A percentile compares a stretch with the other conserved stretches of the same genome.
phyloP scores from a whole-genome alignment of 2,888 invertebrate genomes.

The Oscheius sp. region DNA sequence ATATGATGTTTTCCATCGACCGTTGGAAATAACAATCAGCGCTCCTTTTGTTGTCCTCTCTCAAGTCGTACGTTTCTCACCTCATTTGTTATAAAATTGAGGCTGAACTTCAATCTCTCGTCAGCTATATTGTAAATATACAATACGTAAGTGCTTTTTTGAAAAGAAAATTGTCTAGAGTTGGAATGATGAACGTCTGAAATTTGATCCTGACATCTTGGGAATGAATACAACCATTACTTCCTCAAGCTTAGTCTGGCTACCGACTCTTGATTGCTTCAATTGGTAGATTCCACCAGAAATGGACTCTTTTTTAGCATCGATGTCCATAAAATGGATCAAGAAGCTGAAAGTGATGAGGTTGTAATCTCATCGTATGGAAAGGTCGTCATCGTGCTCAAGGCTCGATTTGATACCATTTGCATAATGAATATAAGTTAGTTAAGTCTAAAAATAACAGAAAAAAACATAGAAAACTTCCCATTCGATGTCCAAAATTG shows the following conservation, averaged over 20 bases:
- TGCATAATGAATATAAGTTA: background rate
- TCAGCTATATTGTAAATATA: conserved; percentile 4
- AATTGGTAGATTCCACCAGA: background rate
- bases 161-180: too few relatives aligned
- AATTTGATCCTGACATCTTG: background rate
- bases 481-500: conserved; percentile 3
- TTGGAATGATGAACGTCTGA: background rate
- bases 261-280: conserved; percentile 1
- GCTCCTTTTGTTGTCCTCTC: background rate
- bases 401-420: background rate
- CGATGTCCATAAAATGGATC: conserved; percentile 13
- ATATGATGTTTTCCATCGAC: background rate
- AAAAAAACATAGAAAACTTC: conserved; percentile 2
- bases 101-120: background rate
- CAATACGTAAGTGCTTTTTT: background rate
- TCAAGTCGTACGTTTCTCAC: background rate
- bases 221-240: background rate
- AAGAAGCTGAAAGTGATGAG: conserved; percentile 2
- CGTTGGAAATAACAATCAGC: background rate
- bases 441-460: background rate
- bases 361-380: background rate
- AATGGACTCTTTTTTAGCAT: background rate
- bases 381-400: background rate
- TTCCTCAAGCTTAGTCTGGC: background rate
- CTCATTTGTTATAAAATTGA: too few relatives aligned